Evolutionary conservation across 2,797 vertebrate species (phyloP), one percentile per base, ranked within the genome.

Genomic region (Heliangelus exortis): DNA sequence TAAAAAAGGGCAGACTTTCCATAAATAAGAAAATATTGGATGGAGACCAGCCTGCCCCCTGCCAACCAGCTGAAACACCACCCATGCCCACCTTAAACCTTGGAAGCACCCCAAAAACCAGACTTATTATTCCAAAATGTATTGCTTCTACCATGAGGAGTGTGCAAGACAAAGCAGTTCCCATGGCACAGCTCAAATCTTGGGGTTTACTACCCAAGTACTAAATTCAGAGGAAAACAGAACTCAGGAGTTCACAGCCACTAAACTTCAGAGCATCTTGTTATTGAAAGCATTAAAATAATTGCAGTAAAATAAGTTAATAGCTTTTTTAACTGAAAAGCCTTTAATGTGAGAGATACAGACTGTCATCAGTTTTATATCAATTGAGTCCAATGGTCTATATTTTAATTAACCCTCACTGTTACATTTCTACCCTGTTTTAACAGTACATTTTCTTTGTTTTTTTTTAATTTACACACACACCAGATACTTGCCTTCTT

Each of bases 401-500:
- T 31, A 36, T 3, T 1, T 71, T 67, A 66, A 89, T 36, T 80
- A 87, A n/a, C 21, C n/a, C 57, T 73, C 79, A 14, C 12, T n/a
- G 53, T 33, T 77, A 69, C 20, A 77, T 36, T 91, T 66, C 36
- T 22, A 34, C 45, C 34, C 33, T 59, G 34, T 59, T 55, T 53
- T 43, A 93, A 90, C 17, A 67, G 18, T 26, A 23, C 78, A 50
- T 25, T 47, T 83, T n/a, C 53, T 61, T 41, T 59, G 9, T 2
- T 71, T 45, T 45, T 47, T 34, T 48, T 71, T 75, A 45, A 79
- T 86, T 91, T n/a, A 53, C 26, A 74, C 26, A 34, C 36, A 86
- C 31, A 81, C 15, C 28, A 54, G 21, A 83, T 93, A 97, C 95
- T 97, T 97, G 98, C 99, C 98, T 98, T 99, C 96, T 98, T 99